Conservation (phyloP, 1,140 invertebrate species). For the Venturia canescens region DNA sequence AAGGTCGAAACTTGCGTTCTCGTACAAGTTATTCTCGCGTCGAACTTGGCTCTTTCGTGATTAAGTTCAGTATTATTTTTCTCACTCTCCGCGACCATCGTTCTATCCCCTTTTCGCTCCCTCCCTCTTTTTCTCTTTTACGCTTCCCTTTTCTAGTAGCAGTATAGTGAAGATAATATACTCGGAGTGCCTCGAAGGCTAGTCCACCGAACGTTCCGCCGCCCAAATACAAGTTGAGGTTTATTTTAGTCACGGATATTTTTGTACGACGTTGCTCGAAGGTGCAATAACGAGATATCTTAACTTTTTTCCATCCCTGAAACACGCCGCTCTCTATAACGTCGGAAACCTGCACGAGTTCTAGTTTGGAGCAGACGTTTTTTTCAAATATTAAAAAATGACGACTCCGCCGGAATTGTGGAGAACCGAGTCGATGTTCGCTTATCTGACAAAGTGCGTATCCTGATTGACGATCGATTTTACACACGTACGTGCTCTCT, state of each 20-base stretch:
- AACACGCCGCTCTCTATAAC: background rate
- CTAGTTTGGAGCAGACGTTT: background rate
- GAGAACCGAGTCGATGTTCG: slow-evolving; percentile 49
- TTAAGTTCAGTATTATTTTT: background rate
- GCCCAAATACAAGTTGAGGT: slow-evolving; percentile 43
- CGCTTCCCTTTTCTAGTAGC: background rate
- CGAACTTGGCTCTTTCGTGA: background rate
- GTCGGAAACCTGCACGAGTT: background rate
- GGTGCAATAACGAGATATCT: slow-evolving; percentile 53
- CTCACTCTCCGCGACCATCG: background rate
- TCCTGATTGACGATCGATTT: slow-evolving; percentile 31
- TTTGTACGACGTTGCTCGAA: slow-evolving; percentile 48
- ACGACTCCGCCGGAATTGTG: slow-evolving; percentile 28
- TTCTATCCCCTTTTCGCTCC: background rate
- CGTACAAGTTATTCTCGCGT: background rate
- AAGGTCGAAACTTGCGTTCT: slow-evolving; percentile 58
- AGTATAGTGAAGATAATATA: slow-evolving; percentile 7
- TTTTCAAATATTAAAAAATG: slow-evolving; percentile 10
- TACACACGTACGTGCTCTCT: background rate
- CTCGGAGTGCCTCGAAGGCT: slow-evolving; percentile 7
- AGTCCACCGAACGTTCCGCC: slow-evolving; percentile 27
- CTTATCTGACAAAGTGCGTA: slow-evolving; percentile 57
- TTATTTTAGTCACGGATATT: slow-evolving; percentile 57
- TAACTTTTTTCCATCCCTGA: background rate
- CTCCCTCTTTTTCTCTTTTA: background rate